phyloP scores from a whole-genome alignment of 1,140 invertebrate species.

The Platorchestia sp. region DNA sequence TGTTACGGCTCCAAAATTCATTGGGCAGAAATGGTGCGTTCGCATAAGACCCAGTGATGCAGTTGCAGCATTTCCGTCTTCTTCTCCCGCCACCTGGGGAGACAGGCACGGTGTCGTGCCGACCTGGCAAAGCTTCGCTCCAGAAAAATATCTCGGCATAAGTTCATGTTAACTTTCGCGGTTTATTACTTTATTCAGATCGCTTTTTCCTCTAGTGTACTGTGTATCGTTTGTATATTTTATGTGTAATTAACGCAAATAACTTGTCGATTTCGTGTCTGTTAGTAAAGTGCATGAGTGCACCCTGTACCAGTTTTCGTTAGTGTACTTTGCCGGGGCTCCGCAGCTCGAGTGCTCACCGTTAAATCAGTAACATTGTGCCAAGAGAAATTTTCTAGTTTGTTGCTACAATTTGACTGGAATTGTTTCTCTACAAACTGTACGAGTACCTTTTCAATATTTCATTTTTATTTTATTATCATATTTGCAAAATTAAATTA shows the following conservation, averaged over 20 bases:
- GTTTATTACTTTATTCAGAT: not conserved
- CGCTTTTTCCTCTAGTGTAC: not conserved
- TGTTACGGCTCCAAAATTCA: slow-evolving; percentile 53
- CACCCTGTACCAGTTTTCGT: not conserved
- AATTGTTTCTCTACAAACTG: not conserved
- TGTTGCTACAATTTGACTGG: not conserved
- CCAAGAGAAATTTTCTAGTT: not conserved
- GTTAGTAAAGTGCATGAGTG: not conserved
- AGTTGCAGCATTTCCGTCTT: slow-evolving; percentile 15
- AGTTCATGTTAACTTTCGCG: not conserved
- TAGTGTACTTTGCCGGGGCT: not conserved
- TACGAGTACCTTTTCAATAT: not conserved
- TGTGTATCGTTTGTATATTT: too few relatives aligned
- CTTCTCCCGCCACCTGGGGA: not conserved
- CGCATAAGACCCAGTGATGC: slow-evolving; percentile 1
- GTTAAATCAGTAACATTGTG: not conserved
- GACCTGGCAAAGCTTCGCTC: not conserved
- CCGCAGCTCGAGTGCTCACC: not conserved
- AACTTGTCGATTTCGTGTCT: too few relatives aligned
- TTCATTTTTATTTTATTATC: not conserved
- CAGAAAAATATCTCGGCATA: not conserved
- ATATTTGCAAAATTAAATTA: not conserved
- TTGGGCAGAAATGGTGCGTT: slow-evolving; percentile 28
- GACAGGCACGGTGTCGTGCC: not conserved
- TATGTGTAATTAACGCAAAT: too few relatives aligned